Base-by-base conservation (phyloP, 2,113 vertebrate genomes). In the Tenebrosternarchus preto region DNA sequence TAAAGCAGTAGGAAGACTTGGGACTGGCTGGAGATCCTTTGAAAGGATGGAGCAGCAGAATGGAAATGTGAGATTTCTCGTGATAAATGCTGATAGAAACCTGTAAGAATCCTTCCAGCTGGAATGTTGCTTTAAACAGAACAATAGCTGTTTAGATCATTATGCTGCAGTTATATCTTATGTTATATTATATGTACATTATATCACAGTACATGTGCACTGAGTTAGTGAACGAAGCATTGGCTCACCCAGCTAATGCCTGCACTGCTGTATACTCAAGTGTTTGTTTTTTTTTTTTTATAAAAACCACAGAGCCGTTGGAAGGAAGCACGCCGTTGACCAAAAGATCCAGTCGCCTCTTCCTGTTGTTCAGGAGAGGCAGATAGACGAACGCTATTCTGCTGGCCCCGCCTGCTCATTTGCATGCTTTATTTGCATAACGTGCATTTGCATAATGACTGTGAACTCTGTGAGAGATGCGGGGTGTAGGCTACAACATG, bases 351-450 rank as follows among this genome's bases (percentile, higher is more conserved):
- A n/a, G n/a, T 5, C 25, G 22, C 20, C 63, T 29, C 22, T 75
- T 74, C 27, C 71, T 24, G 59, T 63, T 76, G n/a, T 67, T 25
- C 66, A 63, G 57, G 77, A 36, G 56, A 16, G 22, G 9, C n/a
- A 7, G 57, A 24, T 39, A 5, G 20, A 55, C 15, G 63, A 4
- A 7, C 57, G 25, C 20, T 5, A 59, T 68, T 80, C 61, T 56
- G 15, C 63, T 3, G 19, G 53, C 43, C 50, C 29, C 57, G 70
- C 59, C 71, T 43, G 43, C n/a, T 74, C 16, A 80, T 80, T 80
- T 75, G 61, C 71, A 31, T 80, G 5, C 0, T 64, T 3, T 39
- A 59, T 80, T 80, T 80, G 24, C 63, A 19, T 80, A 75, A 57
- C n/a, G n/a, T 25, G 50, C 29, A 55, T 57, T 22, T 31, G 33